Base-by-base conservation (phyloP, 1,140 invertebrate genomes). In the Coenobita brevimanus region DNA sequence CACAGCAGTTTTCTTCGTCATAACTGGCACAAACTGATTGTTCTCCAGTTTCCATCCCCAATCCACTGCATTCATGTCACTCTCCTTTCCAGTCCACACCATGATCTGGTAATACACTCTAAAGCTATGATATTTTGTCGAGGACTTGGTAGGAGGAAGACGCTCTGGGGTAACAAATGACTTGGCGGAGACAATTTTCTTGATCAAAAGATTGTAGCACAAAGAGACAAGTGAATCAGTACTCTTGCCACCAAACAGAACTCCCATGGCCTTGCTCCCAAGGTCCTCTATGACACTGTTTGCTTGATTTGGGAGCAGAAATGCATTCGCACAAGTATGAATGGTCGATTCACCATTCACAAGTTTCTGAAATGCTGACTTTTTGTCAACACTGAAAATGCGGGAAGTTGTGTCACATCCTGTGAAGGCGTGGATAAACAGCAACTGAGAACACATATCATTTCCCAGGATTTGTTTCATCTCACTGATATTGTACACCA, bases 391-490 rank as follows among this genome's bases (percentile, higher is more conserved):
- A 78, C 36, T 78, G 73, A 78, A 78, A 41, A 78, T 41, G 73
- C 38, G 73, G 69, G 24, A 73, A 1, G 75, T 78, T 78, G 75
- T 78, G 75, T 2, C 75, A 78, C 75, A 46, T 78, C 38, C 75
- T 78, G 38, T 46, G 38, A 46, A 78, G 33, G 75, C 38, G 38
- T 78, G 75, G 75, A 50, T 43, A 78, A 0, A 78, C 33, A 78
- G 75, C 1, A 46, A 46, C 43, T 78, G 38, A 78, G 43, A 78
- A 78, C 75, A 78, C 73, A 78, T 50, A 76, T 76, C 73, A 76
- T 21, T 76, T 38, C 38, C 36, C 13, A 76, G 36, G 73, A 6
- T 38, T 41, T 76, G 67, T 71, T 76, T 76, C 38, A 80, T 80
- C 54, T 80, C 54, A 15, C 46, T 80, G 54, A 80, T 60, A 43